Percentiles rank a stretch among this genome's conserved stretches.
Conservation (phyloP, 2,888 invertebrate species). For the Dicycla oo region DNA sequence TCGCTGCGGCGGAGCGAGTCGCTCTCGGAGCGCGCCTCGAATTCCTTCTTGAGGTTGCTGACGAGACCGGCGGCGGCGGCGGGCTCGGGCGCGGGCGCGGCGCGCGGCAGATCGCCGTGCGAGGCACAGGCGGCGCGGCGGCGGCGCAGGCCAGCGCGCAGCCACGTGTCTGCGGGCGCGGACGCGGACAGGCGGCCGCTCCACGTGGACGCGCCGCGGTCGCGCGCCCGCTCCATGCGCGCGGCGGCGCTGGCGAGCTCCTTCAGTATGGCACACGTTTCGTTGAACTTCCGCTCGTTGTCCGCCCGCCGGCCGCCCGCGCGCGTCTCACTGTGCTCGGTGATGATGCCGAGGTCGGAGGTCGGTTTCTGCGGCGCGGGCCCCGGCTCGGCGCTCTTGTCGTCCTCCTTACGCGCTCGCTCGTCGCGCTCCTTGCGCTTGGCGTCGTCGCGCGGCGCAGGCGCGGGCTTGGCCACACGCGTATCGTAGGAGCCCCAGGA, state of each 20-base stretch:
- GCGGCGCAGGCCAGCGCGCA: slow-evolving; percentile 83
- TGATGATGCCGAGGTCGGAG: slow-evolving; percentile 82
- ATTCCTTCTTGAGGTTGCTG: slow-evolving; percentile 96
- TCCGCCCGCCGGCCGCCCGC: slow-evolving; percentile 70
- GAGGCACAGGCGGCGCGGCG: slow-evolving; percentile 83
- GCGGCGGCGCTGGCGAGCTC: slow-evolving; percentile 87
- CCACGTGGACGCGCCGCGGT: slow-evolving; percentile 82
- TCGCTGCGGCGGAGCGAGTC: slow-evolving; percentile 69
- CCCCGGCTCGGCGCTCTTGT: slow-evolving; percentile 43
- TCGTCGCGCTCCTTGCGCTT: slow-evolving; percentile 78
- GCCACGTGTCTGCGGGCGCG: slow-evolving; percentile 91
- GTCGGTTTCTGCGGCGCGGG: slow-evolving; percentile 68
- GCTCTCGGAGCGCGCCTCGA: slow-evolving; percentile 92
- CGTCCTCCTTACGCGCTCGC: slow-evolving; percentile 64
- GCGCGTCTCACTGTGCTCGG: slow-evolving; percentile 78
- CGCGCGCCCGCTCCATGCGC: slow-evolving; percentile 81
- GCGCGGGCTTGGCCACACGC: slow-evolving; percentile 79
- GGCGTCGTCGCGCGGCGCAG: slow-evolving; percentile 74
- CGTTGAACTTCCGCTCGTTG: slow-evolving; percentile 86
- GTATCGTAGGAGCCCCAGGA: slow-evolving; percentile 96
- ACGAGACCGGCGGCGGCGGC: slow-evolving; percentile 92
- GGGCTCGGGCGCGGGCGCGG: slow-evolving; percentile 69
- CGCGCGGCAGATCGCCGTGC: slow-evolving; percentile 84
- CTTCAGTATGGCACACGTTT: slow-evolving; percentile 91
- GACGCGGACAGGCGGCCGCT: slow-evolving; percentile 86